Percentiles rank a stretch among this genome's conserved stretches.
Conservation (phyloP, 2,113 vertebrate genomes). For the Pterocles burchelli region DNA sequence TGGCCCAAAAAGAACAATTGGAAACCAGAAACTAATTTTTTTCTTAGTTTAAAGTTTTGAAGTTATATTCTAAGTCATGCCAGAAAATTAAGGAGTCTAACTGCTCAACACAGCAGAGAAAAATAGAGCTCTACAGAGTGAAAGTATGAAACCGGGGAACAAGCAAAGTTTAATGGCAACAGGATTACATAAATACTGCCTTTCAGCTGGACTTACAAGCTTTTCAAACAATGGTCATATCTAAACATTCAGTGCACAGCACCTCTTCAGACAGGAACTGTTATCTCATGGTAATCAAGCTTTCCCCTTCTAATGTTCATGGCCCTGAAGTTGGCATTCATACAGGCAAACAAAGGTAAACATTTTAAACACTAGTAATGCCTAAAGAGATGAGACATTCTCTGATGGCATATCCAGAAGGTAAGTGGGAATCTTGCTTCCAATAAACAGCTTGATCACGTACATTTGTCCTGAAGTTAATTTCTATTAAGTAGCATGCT, state of each 20-base stretch:
- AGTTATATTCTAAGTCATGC: slow-evolving; percentile 60
- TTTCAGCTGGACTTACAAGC: slow-evolving; percentile 49
- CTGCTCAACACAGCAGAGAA: slow-evolving; percentile 60
- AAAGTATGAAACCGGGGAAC: slow-evolving; percentile 72
- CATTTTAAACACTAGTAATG: slow-evolving; percentile 78
- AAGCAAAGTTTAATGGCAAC: slow-evolving; percentile 67
- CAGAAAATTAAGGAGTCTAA: slow-evolving; percentile 71
- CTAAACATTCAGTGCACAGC: slow-evolving; percentile 68
- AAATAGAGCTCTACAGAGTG: slow-evolving; percentile 65
- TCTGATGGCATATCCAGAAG: slow-evolving; percentile 59
- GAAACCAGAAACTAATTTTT: slow-evolving; percentile 55
- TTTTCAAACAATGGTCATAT: slow-evolving; percentile 33
- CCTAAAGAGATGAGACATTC: slow-evolving; percentile 76
- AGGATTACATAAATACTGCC: slow-evolving; percentile 58
- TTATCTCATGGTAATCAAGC: slow-evolving; percentile 56
- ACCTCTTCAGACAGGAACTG: slow-evolving; percentile 72
- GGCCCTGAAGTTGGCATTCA: slow-evolving; percentile 88
- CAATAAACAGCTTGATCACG: slow-evolving; percentile 66
- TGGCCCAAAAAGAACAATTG: slow-evolving; percentile 58
- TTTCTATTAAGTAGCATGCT: slow-evolving; percentile 84
- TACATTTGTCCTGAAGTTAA: slow-evolving; percentile 77
- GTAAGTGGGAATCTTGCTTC: slow-evolving; percentile 78
- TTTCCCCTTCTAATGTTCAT: slow-evolving; percentile 68
- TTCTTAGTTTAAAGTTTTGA: background rate
- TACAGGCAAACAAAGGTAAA: slow-evolving; percentile 95